Evolutionary conservation across 2,888 invertebrate genomes (phyloP).

Genomic region (Eupsilia transversa): DNA sequence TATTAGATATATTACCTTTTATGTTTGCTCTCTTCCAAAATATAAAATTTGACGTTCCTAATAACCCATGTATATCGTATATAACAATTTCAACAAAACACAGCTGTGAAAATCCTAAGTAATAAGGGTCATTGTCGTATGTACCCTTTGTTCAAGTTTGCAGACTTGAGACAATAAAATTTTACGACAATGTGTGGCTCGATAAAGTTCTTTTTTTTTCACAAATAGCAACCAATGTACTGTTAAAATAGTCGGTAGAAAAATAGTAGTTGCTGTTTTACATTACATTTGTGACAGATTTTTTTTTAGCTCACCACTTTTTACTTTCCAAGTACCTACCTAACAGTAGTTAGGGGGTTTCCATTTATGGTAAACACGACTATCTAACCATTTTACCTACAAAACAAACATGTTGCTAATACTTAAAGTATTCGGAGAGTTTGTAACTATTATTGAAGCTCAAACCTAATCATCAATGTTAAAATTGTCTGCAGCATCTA

Average conservation of each 20-base stretch:
- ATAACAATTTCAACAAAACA: conserved; percentile 28
- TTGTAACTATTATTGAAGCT: no score
- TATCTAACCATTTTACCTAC: no score
- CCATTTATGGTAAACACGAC: neutral
- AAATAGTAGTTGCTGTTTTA: conserved; percentile 7
- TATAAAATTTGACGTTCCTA: conserved; percentile 7
- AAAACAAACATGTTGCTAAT: neutral
- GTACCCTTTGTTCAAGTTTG: conserved; percentile 61
- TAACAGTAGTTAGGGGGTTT: no score
- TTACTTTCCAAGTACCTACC: neutral
- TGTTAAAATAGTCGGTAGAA: conserved; percentile 3
- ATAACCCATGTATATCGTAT: conserved; percentile 17
- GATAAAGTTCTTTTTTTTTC: conserved; percentile 29
- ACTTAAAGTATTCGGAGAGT: no score
- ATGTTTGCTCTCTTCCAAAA: conserved; percentile 8
- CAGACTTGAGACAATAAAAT: conserved; percentile 66
- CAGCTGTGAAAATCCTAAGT: conserved; percentile 45
- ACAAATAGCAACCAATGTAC: conserved; percentile 10
- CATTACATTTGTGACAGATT: neutral
- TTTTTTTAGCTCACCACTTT: neutral
- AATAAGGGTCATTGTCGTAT: conserved; percentile 50
- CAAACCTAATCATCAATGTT: neutral
- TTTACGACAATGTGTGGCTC: conserved; percentile 51
- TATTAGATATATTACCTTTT: conserved; percentile 2
- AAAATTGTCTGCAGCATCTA: no score